phyloP scores from a whole-genome alignment of 2,797 vertebrate species.

The Ptychobarbus kaznakovi region DNA sequence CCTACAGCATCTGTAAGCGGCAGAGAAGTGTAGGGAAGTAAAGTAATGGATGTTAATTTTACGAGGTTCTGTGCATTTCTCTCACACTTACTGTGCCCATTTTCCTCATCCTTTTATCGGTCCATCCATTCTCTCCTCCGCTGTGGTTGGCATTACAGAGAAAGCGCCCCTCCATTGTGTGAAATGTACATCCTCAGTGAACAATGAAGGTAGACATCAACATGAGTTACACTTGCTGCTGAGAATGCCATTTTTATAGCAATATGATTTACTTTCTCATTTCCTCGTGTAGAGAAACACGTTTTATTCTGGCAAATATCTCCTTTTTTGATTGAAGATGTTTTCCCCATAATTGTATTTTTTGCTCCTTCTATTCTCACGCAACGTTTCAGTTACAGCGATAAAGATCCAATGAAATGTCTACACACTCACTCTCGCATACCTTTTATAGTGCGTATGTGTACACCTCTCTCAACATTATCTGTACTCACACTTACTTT shows the following conservation, averaged over 20 bases:
- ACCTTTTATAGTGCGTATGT: constrained; percentile 22
- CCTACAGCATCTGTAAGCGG: constrained; percentile 8
- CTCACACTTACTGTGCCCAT: constrained; percentile 47
- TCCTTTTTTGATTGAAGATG: constrained; percentile 67
- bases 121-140: constrained; percentile 60
- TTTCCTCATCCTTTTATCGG: constrained; percentile 59
- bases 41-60: constrained; percentile 38
- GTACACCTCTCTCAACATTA: constrained; percentile 29
- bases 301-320: constrained; percentile 76
- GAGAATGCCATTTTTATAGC: constrained; percentile 51
- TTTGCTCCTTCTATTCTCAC: constrained; percentile 65
- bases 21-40: constrained; percentile 58
- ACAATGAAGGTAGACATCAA: constrained; percentile 49
- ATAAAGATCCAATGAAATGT: constrained; percentile 19
- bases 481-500: constrained; percentile 15
- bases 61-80: constrained; percentile 58
- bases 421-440: constrained; percentile 34
- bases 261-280: constrained; percentile 7
- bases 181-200: constrained; percentile 51
- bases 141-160: constrained; percentile 56
- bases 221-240: constrained; percentile 51
- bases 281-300: constrained; percentile 69
- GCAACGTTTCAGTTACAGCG: background rate
- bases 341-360: constrained; percentile 68
- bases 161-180: constrained; percentile 44